Conservation (phyloP, 1,140 invertebrate genomes). For the Gryon sp. region DNA sequence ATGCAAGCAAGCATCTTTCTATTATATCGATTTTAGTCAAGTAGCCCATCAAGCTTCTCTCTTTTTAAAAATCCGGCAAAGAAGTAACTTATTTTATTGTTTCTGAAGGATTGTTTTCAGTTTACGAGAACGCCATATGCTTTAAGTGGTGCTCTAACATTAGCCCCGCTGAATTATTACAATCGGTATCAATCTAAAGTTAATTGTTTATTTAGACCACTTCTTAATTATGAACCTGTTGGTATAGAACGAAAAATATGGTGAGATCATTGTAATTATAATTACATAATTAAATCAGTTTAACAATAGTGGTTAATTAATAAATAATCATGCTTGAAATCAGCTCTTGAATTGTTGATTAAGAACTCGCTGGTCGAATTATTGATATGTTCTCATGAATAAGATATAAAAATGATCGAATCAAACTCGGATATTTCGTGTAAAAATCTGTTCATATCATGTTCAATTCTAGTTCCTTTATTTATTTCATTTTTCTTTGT, state of each 20-base stretch:
- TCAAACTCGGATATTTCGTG: not conserved
- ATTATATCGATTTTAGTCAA: constrained; percentile 40
- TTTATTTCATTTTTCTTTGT: constrained; percentile 32
- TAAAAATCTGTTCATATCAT: constrained; percentile 6
- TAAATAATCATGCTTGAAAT: too few relatives aligned
- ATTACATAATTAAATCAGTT: too few relatives aligned
- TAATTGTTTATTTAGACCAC: constrained; percentile 13
- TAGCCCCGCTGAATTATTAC: constrained; percentile 20
- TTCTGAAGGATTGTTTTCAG: constrained; percentile 40
- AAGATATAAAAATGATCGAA: constrained; percentile 9
- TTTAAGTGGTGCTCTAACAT: constrained; percentile 26
- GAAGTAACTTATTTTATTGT: constrained; percentile 30
- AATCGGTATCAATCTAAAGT: constrained; percentile 8
- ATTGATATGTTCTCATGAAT: too few relatives aligned
- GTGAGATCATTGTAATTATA: too few relatives aligned
- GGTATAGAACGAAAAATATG: too few relatives aligned
- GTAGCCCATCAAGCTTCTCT: constrained; percentile 19
- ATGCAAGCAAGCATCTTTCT: constrained; percentile 4
- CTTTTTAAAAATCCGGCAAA: constrained; percentile 36
- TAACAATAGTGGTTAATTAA: too few relatives aligned
- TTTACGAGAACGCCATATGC: constrained; percentile 43
- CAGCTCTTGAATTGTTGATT: too few relatives aligned
- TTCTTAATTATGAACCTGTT: constrained; percentile 4
- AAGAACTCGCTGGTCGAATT: too few relatives aligned
- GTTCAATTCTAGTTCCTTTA: constrained; percentile 19